Evolutionary conservation across 1,140 invertebrate genomes (phyloP), one percentile per base, ranked within the genome.

Genomic region (Drosophila pruinosa): DNA sequence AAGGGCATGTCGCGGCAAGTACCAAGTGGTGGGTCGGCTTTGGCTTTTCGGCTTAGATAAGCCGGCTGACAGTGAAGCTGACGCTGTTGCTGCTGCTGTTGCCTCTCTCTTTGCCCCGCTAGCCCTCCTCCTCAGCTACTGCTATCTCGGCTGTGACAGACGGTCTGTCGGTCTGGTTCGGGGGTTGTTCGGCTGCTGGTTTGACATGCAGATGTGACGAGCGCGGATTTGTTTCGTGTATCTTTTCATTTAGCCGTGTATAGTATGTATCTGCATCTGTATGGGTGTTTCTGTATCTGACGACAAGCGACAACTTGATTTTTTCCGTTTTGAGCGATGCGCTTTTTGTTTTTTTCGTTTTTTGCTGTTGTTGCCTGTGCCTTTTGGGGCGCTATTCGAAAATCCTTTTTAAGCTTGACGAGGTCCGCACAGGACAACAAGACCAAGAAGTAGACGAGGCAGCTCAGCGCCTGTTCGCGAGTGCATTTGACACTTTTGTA

Each of bases 401-500:
- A 86, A 86, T 88, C 78, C 77, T 88, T 86, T 72, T 86, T 81
- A 75, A 71, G 61, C 64, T 70, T 72, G 78, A 59, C 75, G 62
- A 45, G 38, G 48, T 43, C 34, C 71, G 21, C 47, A 8, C 47
- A 47, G 43, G 19, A 47, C 21, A 8, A 31, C 22, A 14, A 48
- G 21, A 6, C 2, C 4, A 6, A 15, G 45, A 4, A 34, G 47
- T 2, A 34, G 41, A 12, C 12, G 41, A 47, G 12, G 26, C 24
- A 19, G 19, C 15, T 38, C 47, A 45, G 43, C 34, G 50, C n/a
- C n/a, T 56, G 63, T 48, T 75, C 74, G 83, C 82, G 78, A 88
- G 83, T 88, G 82, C 82, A 89, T 82, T 88, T 88, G 82, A 88
- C 82, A 88, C 82, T 85, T 70, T 83, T 88, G 83, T 89, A 76